A percentile compares a stretch with the other conserved stretches of the same genome.
Evolutionary conservation across 2,888 invertebrate genomes (phyloP).

Genomic region (Lamproptera curius): DNA sequence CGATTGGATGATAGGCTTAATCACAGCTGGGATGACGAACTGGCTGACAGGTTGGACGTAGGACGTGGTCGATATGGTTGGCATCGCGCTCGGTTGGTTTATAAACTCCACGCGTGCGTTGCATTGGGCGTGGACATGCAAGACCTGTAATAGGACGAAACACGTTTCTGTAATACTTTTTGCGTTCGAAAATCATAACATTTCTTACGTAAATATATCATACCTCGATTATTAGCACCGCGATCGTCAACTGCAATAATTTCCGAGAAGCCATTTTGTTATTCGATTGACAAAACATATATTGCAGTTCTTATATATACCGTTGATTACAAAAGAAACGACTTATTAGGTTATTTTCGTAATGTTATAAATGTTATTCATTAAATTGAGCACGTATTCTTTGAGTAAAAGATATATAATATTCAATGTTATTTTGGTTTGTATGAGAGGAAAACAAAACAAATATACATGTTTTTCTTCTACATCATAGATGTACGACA

Average conservation of each 20-base stretch:
- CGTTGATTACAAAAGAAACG: slow-evolving; percentile 50
- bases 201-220: neutral
- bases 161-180: too few relatives aligned
- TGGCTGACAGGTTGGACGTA: slow-evolving; percentile 34
- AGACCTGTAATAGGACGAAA: slow-evolving; percentile 25
- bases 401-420: slow-evolving; percentile 17
- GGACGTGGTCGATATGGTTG: slow-evolving; percentile 24
- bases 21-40: slow-evolving; percentile 47
- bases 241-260: slow-evolving; percentile 27
- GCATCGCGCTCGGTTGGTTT: slow-evolving; percentile 17
- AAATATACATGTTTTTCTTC: neutral
- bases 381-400: slow-evolving; percentile 44
- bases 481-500: neutral
- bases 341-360: slow-evolving; percentile 42
- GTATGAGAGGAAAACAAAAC: neutral
- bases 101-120: slow-evolving; percentile 26
- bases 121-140: slow-evolving; percentile 23
- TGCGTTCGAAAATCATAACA: too few relatives aligned
- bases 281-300: slow-evolving; percentile 37
- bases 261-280: slow-evolving; percentile 46
- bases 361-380: slow-evolving; percentile 35
- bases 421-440: neutral
- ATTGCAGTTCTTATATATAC: slow-evolving; percentile 49
- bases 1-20: slow-evolving; percentile 37
- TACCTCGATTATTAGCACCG: slow-evolving; percentile 29